Evolutionary conservation across 2,797 vertebrate genomes (phyloP), one percentile per base, ranked within the genome.

Genomic region (Pipistrellus pygmaeus): DNA sequence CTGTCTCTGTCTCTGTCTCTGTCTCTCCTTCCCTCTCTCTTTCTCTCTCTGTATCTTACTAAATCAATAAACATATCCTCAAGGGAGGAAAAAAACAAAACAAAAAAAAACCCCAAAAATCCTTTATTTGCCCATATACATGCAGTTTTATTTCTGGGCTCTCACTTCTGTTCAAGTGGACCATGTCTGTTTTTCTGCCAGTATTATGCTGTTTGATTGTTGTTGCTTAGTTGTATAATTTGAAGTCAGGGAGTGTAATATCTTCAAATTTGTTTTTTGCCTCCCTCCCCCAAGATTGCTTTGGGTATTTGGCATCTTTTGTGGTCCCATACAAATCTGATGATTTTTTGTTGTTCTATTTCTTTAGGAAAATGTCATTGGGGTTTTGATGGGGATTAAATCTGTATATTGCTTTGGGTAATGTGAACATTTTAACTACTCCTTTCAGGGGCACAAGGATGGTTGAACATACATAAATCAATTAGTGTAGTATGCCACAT

Each of bases 1-100:
- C 17, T 18, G 17, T 7, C 51, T 18, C 12, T 2, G 5, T 1
- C 27, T 5, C 27, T 14, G 13, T 14, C 60, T 53, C 51, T 7
- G 6, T 53, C 17, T 7, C 17, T 18, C 51, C 5, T 17, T 18
- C 12, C 1, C 12, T 1, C 13, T 5, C 27, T 14, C 13, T 14
- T 27, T 51, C 15, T 18, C 53, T 20, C 53, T 21, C 53, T 55
- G 7, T 55, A 7, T 21, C 53, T 55, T 7, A 20, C 53, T 55
- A 62, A 66, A 32, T 66, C n/a, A 32, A 32, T 32, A 66, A 32
- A 32, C n/a, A 66, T 66, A 17, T 66, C n/a, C n/a, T 66, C 15
- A 66, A 32, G n/a, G 20, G n/a, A 66, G n/a, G 17, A 66, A 18
- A 66, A 66, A 66, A 17, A 32, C 38, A 66, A 66, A 66, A 1